Percentiles rank a stretch among this genome's conserved stretches.
phyloP scores from a whole-genome alignment of 2,888 invertebrate species.

The Psococerastis gibbosa region DNA sequence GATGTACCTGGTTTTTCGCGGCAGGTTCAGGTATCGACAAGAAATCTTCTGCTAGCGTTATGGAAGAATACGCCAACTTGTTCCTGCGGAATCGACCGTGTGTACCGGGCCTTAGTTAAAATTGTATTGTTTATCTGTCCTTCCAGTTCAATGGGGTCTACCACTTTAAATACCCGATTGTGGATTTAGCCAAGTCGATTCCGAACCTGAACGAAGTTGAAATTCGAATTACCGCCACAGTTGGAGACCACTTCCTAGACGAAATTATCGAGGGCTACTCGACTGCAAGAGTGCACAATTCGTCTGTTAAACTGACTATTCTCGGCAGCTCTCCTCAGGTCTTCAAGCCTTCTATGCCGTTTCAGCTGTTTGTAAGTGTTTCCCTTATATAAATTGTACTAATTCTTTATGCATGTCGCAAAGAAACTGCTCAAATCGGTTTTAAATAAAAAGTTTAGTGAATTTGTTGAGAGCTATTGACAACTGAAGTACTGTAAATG shows the following conservation, averaged over 20 bases:
- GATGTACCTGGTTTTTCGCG: no score
- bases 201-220: constrained; percentile 57
- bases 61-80: no score
- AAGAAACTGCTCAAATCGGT: no score
- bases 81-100: no score
- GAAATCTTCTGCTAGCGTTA: no score
- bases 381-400: no score
- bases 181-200: constrained; percentile 48
- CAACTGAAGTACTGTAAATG: no score
- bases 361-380: constrained; percentile 63
- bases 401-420: no score
- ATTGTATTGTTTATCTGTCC: constrained; percentile 11
- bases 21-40: no score
- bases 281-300: constrained; percentile 71
- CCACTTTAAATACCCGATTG: constrained; percentile 69
- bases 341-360: constrained; percentile 89
- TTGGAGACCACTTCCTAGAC: constrained; percentile 72
- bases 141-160: constrained; percentile 71
- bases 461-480: no score
- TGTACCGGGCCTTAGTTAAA: no score
- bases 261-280: constrained; percentile 75
- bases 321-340: constrained; percentile 82
- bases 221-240: constrained; percentile 63
- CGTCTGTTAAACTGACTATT: constrained; percentile 62
- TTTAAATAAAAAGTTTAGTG: no score